Percentiles rank a stretch among this genome's conserved stretches.
Conservation (phyloP, 1,140 invertebrate species). For the Aricia agestis region DNA sequence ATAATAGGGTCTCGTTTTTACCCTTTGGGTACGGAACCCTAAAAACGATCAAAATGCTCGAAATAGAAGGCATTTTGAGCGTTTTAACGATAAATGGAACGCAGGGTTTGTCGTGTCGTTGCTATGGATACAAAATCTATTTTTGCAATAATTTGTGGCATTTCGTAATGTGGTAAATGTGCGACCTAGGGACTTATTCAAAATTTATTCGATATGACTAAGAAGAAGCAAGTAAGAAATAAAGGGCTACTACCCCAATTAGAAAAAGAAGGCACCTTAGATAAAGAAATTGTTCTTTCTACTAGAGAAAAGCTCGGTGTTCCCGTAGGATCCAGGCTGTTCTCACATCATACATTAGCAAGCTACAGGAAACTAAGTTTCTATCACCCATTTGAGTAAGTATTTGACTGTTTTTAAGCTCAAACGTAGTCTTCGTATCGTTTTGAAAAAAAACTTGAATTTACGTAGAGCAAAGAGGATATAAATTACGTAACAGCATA, state of each 20-base stretch:
- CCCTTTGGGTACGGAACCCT: no score
- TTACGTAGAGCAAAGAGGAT: no score
- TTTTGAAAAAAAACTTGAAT: no score
- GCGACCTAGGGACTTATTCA: not conserved
- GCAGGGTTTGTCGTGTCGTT: no score
- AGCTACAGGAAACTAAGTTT: constrained; percentile 74
- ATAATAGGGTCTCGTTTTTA: no score
- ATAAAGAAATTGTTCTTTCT: constrained; percentile 69
- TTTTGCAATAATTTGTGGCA: no score
- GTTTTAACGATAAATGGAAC: no score
- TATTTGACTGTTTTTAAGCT: constrained; percentile 21
- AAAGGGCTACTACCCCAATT: constrained; percentile 76
- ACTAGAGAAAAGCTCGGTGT: constrained; percentile 57
- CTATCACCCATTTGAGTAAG: constrained; percentile 66
- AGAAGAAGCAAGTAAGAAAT: constrained; percentile 65
- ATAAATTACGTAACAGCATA: no score
- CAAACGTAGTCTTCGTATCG: no score
- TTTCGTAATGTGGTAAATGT: not conserved
- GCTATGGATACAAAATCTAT: constrained; percentile 34
- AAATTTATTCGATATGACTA: not conserved
- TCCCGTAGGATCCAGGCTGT: constrained; percentile 74
- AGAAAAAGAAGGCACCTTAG: constrained; percentile 75
- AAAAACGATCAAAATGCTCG: no score
- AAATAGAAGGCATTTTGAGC: no score
- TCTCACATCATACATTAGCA: constrained; percentile 79